These are phyloP conservation scores for Nephila pilipes DNA, from an alignment of 1,140 invertebrate species.

Conservation along the genomic window DNA sequence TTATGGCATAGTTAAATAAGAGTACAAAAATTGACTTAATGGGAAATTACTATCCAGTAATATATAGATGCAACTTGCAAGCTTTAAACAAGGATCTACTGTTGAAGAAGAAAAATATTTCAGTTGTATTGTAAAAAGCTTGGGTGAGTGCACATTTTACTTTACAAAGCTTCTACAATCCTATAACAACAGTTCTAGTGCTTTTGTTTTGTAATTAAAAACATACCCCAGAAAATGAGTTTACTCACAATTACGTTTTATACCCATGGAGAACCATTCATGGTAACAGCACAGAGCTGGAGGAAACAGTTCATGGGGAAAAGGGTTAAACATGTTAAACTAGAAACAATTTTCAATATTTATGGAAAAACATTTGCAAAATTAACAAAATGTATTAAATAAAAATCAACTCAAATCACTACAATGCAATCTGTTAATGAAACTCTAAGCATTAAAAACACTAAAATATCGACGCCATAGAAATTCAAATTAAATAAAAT, in stretches of 20 bases:
- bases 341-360: not conserved
- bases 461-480: too few species aligned
- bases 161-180: constrained; percentile 14
- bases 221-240: not conserved
- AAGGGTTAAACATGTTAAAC: not conserved
- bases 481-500: too few species aligned
- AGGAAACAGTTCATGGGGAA: not conserved
- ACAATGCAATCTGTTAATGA: not conserved
- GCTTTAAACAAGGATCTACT: not conserved
- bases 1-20: too few species aligned
- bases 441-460: too few species aligned
- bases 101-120: not conserved
- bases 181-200: not conserved
- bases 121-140: not conserved
- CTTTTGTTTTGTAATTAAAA: not conserved
- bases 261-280: constrained; percentile 38
- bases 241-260: constrained; percentile 61
- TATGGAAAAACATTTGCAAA: not conserved
- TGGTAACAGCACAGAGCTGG: constrained; percentile 60
- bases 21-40: too few species aligned
- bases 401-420: not conserved
- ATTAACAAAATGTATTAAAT: too few species aligned
- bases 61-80: too few species aligned
- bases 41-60: too few species aligned
- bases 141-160: not conserved